Percentiles rank a stretch among this genome's conserved stretches.
These are phyloP conservation scores for Drosophila cognata DNA, from an alignment of 2,888 invertebrate species.

Conservation along the genomic window DNA sequence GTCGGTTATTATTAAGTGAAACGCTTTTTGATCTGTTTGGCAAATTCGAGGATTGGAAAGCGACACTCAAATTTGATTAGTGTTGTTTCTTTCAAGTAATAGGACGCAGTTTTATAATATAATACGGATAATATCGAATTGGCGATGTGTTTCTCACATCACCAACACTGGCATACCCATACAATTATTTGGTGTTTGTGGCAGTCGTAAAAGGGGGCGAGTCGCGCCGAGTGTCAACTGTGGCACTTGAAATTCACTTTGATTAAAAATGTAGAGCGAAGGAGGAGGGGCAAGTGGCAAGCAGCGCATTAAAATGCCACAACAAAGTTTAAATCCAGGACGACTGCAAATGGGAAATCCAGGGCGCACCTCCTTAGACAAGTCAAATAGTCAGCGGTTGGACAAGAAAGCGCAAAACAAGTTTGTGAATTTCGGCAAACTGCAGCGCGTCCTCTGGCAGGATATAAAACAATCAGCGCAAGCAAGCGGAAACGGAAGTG, in stretches of 20 bases:
- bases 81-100: neutral
- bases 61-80: neutral
- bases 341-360: slow-evolving; percentile 29
- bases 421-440: slow-evolving; percentile 76
- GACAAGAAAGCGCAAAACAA: slow-evolving; percentile 78
- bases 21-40: slow-evolving; percentile 65
- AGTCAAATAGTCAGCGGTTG: slow-evolving; percentile 65
- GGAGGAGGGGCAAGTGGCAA: slow-evolving; percentile 1
- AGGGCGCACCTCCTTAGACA: slow-evolving; percentile 54
- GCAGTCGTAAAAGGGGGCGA: neutral
- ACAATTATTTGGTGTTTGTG: neutral
- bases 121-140: neutral
- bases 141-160: neutral
- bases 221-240: slow-evolving; percentile 40
- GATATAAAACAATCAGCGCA: slow-evolving; percentile 84
- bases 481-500: slow-evolving; percentile 83
- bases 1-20: slow-evolving; percentile 68
- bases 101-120: neutral
- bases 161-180: neutral
- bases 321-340: slow-evolving; percentile 54
- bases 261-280: slow-evolving; percentile 70
- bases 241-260: slow-evolving; percentile 78
- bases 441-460: slow-evolving; percentile 79
- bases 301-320: slow-evolving; percentile 64
- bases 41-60: slow-evolving; percentile 41